Percentiles rank a stretch among this genome's conserved stretches.
Conservation (phyloP, 2,888 invertebrate genomes). For the Acrobasis repandana region DNA sequence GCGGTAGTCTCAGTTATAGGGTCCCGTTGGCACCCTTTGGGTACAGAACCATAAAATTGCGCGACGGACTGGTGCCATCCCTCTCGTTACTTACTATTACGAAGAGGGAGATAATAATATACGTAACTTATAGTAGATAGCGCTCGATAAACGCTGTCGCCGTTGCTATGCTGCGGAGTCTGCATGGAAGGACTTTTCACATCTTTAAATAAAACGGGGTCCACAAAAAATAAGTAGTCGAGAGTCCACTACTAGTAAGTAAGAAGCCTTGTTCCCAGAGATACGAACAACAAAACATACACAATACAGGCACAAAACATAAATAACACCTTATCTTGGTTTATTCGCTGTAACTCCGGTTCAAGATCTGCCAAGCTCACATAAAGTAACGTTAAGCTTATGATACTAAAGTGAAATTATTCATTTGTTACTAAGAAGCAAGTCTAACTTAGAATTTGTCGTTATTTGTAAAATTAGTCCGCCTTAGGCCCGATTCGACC, state of each 20-base stretch:
- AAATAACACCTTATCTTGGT: slow-evolving; percentile 11
- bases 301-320: slow-evolving; percentile 5
- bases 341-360: slow-evolving; percentile 15
- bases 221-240: background rate
- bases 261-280: background rate
- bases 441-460: background rate
- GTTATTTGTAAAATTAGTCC: background rate
- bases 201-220: too few species aligned
- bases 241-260: background rate
- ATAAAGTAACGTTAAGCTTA: slow-evolving; percentile 2
- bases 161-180: too few species aligned
- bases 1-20: too few species aligned
- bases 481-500: background rate
- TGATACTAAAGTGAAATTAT: slow-evolving; percentile 3
- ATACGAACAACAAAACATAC: slow-evolving; percentile 2
- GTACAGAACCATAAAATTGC: too few species aligned
- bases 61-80: too few species aligned
- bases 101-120: too few species aligned
- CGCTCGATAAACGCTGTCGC: too few species aligned
- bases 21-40: too few species aligned
- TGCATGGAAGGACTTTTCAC: too few species aligned
- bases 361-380: slow-evolving; percentile 13
- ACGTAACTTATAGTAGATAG: too few species aligned
- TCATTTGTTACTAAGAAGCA: background rate
- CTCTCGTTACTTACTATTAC: too few species aligned